Evolutionary conservation across 2,113 vertebrate genomes (phyloP).

Genomic region (Campylomormyrus tamandua): DNA sequence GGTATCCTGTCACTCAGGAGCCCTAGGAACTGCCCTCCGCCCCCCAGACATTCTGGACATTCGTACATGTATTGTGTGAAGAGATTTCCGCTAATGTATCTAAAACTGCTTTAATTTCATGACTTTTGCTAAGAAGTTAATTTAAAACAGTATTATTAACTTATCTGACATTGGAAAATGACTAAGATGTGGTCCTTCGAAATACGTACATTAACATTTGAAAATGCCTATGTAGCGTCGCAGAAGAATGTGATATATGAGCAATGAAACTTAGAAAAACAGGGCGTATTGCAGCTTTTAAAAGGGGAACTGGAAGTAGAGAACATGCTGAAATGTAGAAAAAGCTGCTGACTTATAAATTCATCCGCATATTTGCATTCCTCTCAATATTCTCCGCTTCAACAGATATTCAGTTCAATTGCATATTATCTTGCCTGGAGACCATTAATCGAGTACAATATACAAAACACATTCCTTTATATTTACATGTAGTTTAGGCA

Average conservation of each 20-base stretch:
- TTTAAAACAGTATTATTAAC: too few species aligned
- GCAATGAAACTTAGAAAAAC: background rate
- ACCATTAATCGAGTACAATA: background rate
- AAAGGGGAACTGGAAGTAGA: background rate
- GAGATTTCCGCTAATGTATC: too few species aligned
- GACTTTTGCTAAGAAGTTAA: too few species aligned
- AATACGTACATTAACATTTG: background rate
- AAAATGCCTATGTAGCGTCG: background rate
- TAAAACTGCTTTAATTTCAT: too few species aligned
- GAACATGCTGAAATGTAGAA: background rate
- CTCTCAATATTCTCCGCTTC: background rate
- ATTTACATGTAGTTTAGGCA: background rate
- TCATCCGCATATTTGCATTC: background rate
- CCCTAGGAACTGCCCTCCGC: too few species aligned
- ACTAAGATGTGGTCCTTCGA: too few species aligned
- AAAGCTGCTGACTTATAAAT: background rate
- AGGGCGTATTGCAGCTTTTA: background rate
- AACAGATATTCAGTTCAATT: background rate
- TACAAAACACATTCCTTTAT: background rate
- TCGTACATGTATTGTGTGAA: too few species aligned
- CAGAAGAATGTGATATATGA: background rate
- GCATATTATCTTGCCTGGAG: background rate
- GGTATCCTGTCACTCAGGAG: too few species aligned
- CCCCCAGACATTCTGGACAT: too few species aligned
- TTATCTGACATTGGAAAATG: too few species aligned